Conservation (phyloP, 37 sponge, comb jelly and placozoan genomes). For the Hexactinellida sp. region DNA sequence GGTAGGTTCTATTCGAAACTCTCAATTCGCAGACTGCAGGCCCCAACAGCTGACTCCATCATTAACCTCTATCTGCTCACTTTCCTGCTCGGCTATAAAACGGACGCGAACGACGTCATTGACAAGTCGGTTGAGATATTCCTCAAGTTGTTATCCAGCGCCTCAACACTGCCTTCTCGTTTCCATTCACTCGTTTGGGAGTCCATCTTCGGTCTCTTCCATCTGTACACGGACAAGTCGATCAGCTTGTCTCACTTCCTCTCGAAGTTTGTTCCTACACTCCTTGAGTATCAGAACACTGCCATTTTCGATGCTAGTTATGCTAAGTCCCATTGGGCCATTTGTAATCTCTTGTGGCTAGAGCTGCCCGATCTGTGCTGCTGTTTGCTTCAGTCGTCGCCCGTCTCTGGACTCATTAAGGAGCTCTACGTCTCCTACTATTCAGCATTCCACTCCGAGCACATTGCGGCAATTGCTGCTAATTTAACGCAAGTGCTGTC, state of each 20-base stretch:
- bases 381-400: neutral
- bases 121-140: neutral
- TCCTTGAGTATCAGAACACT: neutral
- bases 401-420: neutral
- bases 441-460: neutral
- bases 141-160: neutral
- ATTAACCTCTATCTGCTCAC: constrained; percentile 10
- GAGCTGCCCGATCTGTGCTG: neutral
- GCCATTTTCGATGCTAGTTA: neutral
- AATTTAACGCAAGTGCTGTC: neutral
- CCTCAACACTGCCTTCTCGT: neutral
- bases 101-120: neutral
- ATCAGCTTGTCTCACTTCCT: neutral
- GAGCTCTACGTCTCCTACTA: neutral
- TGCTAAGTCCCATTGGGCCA: neutral
- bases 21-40: neutral
- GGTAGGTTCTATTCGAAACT: constrained; percentile 13
- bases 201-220: neutral
- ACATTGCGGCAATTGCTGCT: neutral
- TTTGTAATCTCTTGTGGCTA: neutral
- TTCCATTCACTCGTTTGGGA: neutral
- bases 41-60: neutral
- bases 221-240: neutral
- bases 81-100: neutral
- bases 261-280: neutral